Conservation (phyloP, 2,888 invertebrate genomes). For the Frankliniella fusca region DNA sequence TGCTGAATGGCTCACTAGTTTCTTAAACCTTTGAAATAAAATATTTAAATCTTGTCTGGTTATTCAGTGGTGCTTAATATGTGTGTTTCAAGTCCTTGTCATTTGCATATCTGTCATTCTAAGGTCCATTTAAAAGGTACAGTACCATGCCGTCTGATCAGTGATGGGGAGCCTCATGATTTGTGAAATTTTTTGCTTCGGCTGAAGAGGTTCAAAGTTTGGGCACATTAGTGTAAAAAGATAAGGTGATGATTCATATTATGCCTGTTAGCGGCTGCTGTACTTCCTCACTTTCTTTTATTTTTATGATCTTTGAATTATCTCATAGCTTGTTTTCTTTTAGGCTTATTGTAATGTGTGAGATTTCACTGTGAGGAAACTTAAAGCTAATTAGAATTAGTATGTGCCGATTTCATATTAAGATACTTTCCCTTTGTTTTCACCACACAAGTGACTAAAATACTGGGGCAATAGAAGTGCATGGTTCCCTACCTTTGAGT, state of each 20-base stretch:
- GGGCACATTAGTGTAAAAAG: not conserved
- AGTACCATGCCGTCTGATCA: not conserved
- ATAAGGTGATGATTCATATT: not conserved
- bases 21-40: conserved; percentile 1
- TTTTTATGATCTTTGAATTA: not conserved
- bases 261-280: conserved; percentile 15
- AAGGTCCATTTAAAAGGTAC: not conserved
- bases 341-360: conserved; percentile 5
- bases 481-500: too few species aligned
- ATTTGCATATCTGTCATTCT: conserved; percentile 5
- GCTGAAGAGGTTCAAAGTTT: not conserved
- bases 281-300: not conserved
- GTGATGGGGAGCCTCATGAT: not conserved
- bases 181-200: not conserved
- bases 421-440: too few species aligned
- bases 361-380: not conserved
- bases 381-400: not conserved
- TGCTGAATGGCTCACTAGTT: not conserved
- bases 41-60: not conserved
- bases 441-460: not conserved
- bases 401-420: not conserved
- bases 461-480: too few species aligned
- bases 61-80: conserved; percentile 10
- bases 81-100: conserved; percentile 2
- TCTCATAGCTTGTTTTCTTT: not conserved